Evolutionary conservation across 1,140 invertebrate genomes (phyloP).

Genomic region (Mya arenaria): DNA sequence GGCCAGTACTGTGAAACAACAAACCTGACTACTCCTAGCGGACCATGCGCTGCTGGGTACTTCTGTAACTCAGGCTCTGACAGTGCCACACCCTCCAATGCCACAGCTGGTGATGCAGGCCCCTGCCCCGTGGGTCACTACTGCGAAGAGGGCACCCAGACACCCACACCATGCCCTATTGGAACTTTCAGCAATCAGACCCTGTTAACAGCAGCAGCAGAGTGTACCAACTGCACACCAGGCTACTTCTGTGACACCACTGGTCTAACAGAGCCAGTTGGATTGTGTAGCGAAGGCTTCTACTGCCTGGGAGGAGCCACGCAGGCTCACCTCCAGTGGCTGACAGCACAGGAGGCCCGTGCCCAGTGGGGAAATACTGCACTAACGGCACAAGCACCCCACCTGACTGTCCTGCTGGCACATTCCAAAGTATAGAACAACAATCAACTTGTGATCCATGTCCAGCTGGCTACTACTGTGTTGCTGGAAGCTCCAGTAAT

Average conservation of each 20-base stretch:
- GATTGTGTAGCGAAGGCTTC: slow-evolving; percentile 73
- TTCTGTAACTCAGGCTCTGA: slow-evolving; percentile 75
- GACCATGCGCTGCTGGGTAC: slow-evolving; percentile 75
- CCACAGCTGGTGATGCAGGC: slow-evolving; percentile 70
- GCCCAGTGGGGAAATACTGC: slow-evolving; percentile 75
- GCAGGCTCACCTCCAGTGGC: slow-evolving; percentile 66
- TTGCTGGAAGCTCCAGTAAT: slow-evolving; percentile 60
- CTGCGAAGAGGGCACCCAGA: slow-evolving; percentile 72
- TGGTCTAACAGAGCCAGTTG: slow-evolving; percentile 69
- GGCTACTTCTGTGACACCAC: slow-evolving; percentile 75
- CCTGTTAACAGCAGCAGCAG: slow-evolving; percentile 55
- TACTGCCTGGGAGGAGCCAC: slow-evolving; percentile 73
- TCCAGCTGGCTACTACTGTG: slow-evolving; percentile 75
- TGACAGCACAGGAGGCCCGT: slow-evolving; percentile 72
- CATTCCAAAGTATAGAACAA: slow-evolving; percentile 65
- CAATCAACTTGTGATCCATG: slow-evolving; percentile 72
- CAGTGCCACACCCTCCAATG: slow-evolving; percentile 63
- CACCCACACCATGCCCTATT: slow-evolving; percentile 70
- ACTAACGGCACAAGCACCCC: slow-evolving; percentile 67
- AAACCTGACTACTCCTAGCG: slow-evolving; percentile 69
- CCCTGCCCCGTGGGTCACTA: slow-evolving; percentile 75
- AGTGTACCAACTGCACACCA: slow-evolving; percentile 72
- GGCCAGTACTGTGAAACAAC: slow-evolving; percentile 73
- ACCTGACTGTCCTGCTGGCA: slow-evolving; percentile 68
- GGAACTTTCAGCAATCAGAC: slow-evolving; percentile 78